Base-by-base conservation (phyloP, 1,140 invertebrate genomes). In the honey bee (Apis mellifera) region DNA sequence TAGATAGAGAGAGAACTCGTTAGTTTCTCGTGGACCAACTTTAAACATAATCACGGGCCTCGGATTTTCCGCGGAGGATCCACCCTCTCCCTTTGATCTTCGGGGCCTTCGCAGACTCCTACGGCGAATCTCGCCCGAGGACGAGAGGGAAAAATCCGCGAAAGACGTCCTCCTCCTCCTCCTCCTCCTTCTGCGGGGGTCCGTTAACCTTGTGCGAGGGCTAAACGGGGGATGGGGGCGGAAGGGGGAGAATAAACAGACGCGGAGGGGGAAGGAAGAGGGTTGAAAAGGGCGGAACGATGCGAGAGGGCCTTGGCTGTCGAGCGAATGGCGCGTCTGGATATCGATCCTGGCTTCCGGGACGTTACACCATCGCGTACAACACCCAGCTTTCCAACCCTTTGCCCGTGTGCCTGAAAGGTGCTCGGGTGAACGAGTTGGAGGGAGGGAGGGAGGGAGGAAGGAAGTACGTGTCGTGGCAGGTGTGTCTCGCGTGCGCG, bases 271-370 rank as follows among this genome's bases (percentile, higher is more conserved):
- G 42, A 12, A 68, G 60, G 23, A 59, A 48, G 60, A 48, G 60
- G 55, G n/a, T 23, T 57, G 48, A 73, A 62, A 48, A 57, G 59
- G 26, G 64, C 12, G 62, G 32, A 26, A 70, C 13, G 55, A 54
- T 42, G 13, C 59, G 57, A 42, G 62, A 17, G 68, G 21, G 54
- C 78, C 68, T 32, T 59, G 71, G n/a, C 60, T 78, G 64, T 72
- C 42, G 76, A 75, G 83, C 80, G 66, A 82, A 88, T 89, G 82
- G 89, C 87, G 85, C 89, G 89, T 89, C 89, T 85, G 87, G 82
- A 87, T 90, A 90, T 90, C 89, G 89, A 90, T 90, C 89, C 77
- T 69, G 80, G 78, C 80, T 87, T 89, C 88, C 85, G 84, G 85
- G 82, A 90, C 86, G 85, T 85, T 90, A 7, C 32, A 86, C 87